Conservation (phyloP, 2,888 invertebrate species). For the Hydropsyche betteni region DNA sequence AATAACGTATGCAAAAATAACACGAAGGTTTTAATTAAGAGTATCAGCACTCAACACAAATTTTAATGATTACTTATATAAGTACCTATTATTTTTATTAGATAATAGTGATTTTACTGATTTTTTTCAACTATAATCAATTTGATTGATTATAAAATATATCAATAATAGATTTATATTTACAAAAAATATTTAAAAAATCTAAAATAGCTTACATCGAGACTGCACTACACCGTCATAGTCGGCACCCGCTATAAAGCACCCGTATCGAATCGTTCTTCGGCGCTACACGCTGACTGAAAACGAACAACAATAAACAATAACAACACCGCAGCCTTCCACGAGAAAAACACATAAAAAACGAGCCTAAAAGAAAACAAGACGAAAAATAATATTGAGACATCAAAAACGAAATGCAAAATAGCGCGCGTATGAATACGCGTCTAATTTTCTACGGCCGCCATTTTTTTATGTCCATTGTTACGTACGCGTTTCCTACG, state of each 20-base stretch:
- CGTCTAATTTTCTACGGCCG: slow-evolving; percentile 48
- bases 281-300: slow-evolving; percentile 36
- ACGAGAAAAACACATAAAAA: neutral
- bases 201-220: too few relatives aligned
- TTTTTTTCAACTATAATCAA: too few relatives aligned
- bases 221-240: too few relatives aligned
- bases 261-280: slow-evolving; percentile 15
- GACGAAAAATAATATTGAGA: slow-evolving; percentile 51
- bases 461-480: slow-evolving; percentile 37
- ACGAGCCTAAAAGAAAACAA: neutral
- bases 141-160: too few relatives aligned
- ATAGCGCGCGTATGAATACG: slow-evolving; percentile 39
- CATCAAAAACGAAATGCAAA: slow-evolving; percentile 51
- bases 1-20: too few relatives aligned
- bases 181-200: too few relatives aligned
- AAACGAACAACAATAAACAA: slow-evolving; percentile 39
- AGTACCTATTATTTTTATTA: too few relatives aligned
- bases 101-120: too few relatives aligned
- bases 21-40: too few relatives aligned
- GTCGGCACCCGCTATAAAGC: neutral
- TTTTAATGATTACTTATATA: too few relatives aligned
- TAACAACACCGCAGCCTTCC: neutral
- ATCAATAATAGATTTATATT: too few relatives aligned
- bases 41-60: too few relatives aligned
- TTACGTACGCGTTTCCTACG: neutral